Evolutionary conservation across 2,888 invertebrate genomes (phyloP), one percentile per base, ranked within the genome.

Genomic region (Cenopis cana): DNA sequence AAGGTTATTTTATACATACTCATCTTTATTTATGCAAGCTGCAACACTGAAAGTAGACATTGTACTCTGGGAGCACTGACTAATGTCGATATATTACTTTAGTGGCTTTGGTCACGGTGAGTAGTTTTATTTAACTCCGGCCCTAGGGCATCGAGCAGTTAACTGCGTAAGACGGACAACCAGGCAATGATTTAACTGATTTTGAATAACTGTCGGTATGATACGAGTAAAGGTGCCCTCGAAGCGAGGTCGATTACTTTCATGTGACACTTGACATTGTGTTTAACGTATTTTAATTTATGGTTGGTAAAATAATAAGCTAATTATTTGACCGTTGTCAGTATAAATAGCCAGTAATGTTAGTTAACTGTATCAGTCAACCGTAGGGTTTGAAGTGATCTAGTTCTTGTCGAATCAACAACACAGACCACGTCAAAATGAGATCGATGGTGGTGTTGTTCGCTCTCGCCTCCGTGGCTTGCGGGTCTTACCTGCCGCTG

Each of bases 261-360:
- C 90, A 86, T 76, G 80, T 89, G 84, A 86, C 86, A 84, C 84
- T 85, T 90, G 89, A 89, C 89, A 89, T 90, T 90, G 89, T 75
- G 79, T 81, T 82, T 82, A 78, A 85, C 80, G 84, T 85, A 82
- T 68, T 73, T 76, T 76, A 83, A 81, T 82, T 83, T 82, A 78
- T 76, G 76, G 73, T 72, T 79, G 77, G 78, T 67, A 68, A 83
- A 79, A 79, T 83, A 83, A 81, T 81, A 80, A 82, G 78, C 76
- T 78, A 82, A 82, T 85, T 80, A 82, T 85, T 86, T 85, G 79
- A 80, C 76, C 76, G 77, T 89, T 86, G 85, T 85, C 77, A 84
- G 86, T 93, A 93, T 93, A 93, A 91, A 93, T 91, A 91, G 79
- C 76, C 74, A 70, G 75, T 79, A 76, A 72, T 74, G 77, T 76